Base-by-base conservation (phyloP, 2,113 vertebrate species). In the Aplodontia rufa region DNA sequence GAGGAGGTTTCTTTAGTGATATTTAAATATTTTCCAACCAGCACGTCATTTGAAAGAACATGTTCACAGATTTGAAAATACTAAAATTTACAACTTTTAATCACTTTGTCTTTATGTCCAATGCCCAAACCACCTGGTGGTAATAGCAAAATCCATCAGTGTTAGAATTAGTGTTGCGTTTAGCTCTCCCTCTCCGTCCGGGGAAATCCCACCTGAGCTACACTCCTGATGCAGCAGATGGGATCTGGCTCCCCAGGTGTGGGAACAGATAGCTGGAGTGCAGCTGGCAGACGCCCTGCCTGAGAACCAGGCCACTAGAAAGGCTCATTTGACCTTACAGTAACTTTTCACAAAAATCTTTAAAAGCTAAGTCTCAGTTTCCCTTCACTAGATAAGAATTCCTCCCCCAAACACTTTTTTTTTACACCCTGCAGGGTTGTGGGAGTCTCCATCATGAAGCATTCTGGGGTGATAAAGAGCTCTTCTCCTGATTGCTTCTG, bases 21-120 rank as follows among this genome's bases (percentile, higher is more conserved):
- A 91, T 30, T 86, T 72, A 96, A 87, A 71, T 75, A 75, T 75
- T 95, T 87, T 80, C 87, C 49, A 94, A 75, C 12, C 30, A 51
- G 45, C 4, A 88, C 40, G 20, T 26, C 40, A 72, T n/a, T n/a
- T n/a, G n/a, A n/a, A n/a, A n/a, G n/a, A n/a, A n/a, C n/a, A n/a
- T n/a, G 75, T 84, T 71, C 51, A 71, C 69, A 69, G 42, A 87
- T 90, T 87, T 92, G 30, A 22, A 78, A 90, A 82, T 69, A 90
- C 9, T n/a, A 85, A 78, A 49, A 80, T 84, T 79, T 35, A 11
- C 89, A 93, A 49, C 24, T 55, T 78, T 90, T 80, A n/a, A 69
- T 78, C 6, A 30, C 62, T 91, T 93, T 82, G 16, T 62, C 30
- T 86, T 84, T 83, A 55, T 82, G 47, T 55, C 40, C 30, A 86